Base-by-base conservation (phyloP, 2,888 invertebrate genomes). In the Molanna angustata region DNA sequence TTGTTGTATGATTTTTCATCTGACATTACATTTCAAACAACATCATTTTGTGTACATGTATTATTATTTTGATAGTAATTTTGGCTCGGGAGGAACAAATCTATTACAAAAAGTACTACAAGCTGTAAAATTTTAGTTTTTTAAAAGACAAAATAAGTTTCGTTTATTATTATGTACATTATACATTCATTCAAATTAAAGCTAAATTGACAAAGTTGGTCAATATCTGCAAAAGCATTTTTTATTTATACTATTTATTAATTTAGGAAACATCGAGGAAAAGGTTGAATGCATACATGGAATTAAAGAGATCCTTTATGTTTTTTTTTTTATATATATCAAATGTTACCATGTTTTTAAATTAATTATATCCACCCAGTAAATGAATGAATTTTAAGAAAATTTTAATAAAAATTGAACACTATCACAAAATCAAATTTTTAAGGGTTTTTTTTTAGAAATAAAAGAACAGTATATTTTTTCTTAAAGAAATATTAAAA, bases 141-240 rank as follows among this genome's bases (percentile, higher is more conserved):
- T 7, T 7, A 7, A 7, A 27, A 7, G 27, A 27, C 27, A 27
- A 27, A 7, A 27, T 27, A 27, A 27, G 6, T 11, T 7, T 27
- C 27, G 4, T 11, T 27, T n/a, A n/a, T n/a, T n/a, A n/a, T n/a
- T n/a, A n/a, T n/a, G n/a, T n/a, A n/a, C 27, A 47, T 47, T 52
- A 41, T 52, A 52, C 52, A 52, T 45, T 47, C 41, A 21, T 42
- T 14, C 41, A 46, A 22, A 22, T 52, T 46, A 52, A 42, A 52
- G 41, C 47, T 49, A 49, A 17, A 11, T 22, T 33, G 33, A 49
- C 42, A 27, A 27, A 27, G 6, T 11, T 27, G 27, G 27, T 27
- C 27, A 7, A 7, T 7, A 27, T 27, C 27, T 27, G 27, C 27
- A 6, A 1, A 16, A 39, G n/a, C n/a, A n/a, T n/a, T n/a, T 17